Base-by-base conservation (phyloP, 2,888 invertebrate species). In the Sarcophaga caerulescens region DNA sequence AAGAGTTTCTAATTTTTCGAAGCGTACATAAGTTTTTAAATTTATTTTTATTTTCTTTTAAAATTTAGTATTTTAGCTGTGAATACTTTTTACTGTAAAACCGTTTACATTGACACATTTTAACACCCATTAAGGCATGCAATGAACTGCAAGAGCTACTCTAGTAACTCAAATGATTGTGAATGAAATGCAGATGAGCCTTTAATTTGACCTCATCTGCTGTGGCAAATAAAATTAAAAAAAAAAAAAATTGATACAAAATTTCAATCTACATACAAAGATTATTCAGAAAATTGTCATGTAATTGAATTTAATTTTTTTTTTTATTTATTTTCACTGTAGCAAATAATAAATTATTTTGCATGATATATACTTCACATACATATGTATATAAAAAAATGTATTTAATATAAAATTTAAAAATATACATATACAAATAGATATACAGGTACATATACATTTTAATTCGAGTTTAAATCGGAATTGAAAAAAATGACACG, bases 231-330 rank as follows among this genome's bases (percentile, higher is more conserved):
- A 74, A 63, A 74, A 79, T 76, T 82, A 81, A 81, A 81, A 81
- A 81, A n/a, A n/a, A 81, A 81, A 81, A 71, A 69, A 80, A 65
- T n/a, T 14, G 21, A 69, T 47, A 74, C 74, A 75, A 75, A 73
- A 82, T 75, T 87, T 82, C 79, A 84, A 79, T 81, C n/a, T n/a
- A n/a, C n/a, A 84, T 73, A 47, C 76, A 84, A 82, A 82, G 84
- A 87, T 82, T 84, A 84, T 84, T 44, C 77, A 80, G 82, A 66
- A 87, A 87, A 84, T 87, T 87, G 73, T 62, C 85, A 85, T 85
- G 84, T 85, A 87, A 85, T 84, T 87, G 85, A 52, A 80, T 87
- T 35, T 35, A 35, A 35, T 35, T 35, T 35, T 8, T 6, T 35
- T 35, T 10, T 10, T 10, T 35, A 2, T 35, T 35, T 10, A 8